Evolutionary conservation across 2,888 invertebrate species (phyloP), one percentile per base, ranked within the genome.

Genomic region (Zaprionus lineosus): DNA sequence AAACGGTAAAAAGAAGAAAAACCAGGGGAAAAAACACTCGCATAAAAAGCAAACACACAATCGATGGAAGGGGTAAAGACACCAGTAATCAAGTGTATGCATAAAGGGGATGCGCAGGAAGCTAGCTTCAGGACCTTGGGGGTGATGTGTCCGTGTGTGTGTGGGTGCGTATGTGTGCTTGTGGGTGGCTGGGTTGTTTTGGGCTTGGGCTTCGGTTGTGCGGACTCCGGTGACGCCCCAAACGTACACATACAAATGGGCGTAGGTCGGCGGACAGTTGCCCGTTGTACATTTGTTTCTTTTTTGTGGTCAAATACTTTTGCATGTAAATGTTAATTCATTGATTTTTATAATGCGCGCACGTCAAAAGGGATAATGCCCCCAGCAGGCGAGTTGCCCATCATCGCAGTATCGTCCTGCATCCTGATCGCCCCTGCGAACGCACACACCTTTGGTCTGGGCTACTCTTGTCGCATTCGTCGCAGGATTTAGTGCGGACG

Each of bases 251-350:
- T 52, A 63, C 56, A 78, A 66, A 69, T 79, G 58, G 66, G 51
- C 59, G 61, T 40, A 63, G 74, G 57, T 41, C 33, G 50, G 8
- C 8, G 26, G 12, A 12, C 40, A 39, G 14, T 40, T 15, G 12
- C 11, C 34, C 61, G 83, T 76, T 83, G 79, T 76, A 79, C 79
- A 81, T 81, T 81, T 83, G 77, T 81, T 83, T 76, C 79, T 79
- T 81, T 81, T 81, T 81, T 81, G 79, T 81, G 79, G 79, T 81
- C 84, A 79, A 83, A 81, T 81, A 79, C 84, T 81, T 83, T 62
- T 69, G 65, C 72, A 77, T 81, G 84, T 74, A 77, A 83, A 78
- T 79, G 79, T 79, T 79, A 83, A 83, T 81, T 83, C 79, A 81
- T 81, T 81, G 84, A 81, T 81, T 83, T 81, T 79, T 79, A 79